A percentile compares a stretch with the other conserved stretches of the same genome.
Conservation (phyloP, 2,797 vertebrate genomes). For the Ptychadena robeensis region DNA sequence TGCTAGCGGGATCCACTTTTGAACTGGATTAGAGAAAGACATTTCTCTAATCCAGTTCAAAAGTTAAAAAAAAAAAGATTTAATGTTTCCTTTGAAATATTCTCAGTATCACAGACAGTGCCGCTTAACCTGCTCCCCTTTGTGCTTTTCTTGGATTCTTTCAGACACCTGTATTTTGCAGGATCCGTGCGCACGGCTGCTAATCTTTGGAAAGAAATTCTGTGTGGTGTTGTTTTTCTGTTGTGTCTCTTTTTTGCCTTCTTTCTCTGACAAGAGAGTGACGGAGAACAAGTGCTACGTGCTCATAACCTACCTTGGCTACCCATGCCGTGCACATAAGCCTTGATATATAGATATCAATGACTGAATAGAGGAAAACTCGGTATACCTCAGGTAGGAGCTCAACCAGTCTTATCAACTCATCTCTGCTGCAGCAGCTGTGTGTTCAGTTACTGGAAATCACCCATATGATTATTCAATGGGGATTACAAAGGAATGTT, state of each 20-base stretch:
- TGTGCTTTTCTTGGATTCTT: not conserved
- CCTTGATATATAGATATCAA: not conserved
- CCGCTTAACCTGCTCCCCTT: not conserved
- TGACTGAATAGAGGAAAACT: not conserved
- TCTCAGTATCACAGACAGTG: too few species aligned
- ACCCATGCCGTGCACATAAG: not conserved
- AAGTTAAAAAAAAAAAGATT: too few species aligned
- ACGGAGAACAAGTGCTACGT: too few species aligned
- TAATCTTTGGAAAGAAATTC: not conserved
- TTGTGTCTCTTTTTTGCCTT: not conserved
- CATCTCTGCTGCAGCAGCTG: slow-evolving; percentile 7
- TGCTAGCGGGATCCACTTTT: too few species aligned
- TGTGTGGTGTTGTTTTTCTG: not conserved
- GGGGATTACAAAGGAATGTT: not conserved
- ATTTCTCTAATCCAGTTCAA: too few species aligned
- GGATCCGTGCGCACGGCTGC: not conserved
- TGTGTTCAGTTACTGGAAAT: slow-evolving; percentile 16
- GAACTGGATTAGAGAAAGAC: too few species aligned
- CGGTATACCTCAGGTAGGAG: not conserved
- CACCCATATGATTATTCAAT: not conserved
- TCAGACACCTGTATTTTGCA: not conserved
- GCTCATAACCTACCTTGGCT: too few species aligned
- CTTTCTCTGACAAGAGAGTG: not conserved
- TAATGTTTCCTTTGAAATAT: too few species aligned
- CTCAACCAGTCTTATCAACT: slow-evolving; percentile 16